Evolutionary conservation across 1,140 invertebrate genomes (phyloP).

Genomic region (Solenopsis invicta): DNA sequence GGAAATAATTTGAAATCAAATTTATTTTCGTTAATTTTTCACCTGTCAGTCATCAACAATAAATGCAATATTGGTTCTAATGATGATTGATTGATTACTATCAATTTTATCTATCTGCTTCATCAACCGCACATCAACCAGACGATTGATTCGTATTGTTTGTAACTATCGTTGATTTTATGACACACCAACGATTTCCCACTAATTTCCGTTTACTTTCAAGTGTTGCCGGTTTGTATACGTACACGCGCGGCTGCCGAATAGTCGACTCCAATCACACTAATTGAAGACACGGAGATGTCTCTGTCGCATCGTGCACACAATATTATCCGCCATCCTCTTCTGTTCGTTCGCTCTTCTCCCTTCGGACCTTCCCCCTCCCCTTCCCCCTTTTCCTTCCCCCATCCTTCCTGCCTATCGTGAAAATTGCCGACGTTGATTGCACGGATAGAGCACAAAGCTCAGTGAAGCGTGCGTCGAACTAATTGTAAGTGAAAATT

Average conservation of each 20-base stretch:
- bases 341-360: background rate
- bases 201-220: slow-evolving; percentile 47
- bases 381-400: no score
- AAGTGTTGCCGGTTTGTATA: background rate
- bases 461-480: slow-evolving; percentile 57
- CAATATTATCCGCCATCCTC: background rate
- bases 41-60: slow-evolving; percentile 30
- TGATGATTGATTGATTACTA: slow-evolving; percentile 41
- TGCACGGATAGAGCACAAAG: slow-evolving; percentile 56
- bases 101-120: slow-evolving; percentile 32
- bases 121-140: background rate
- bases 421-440: slow-evolving; percentile 56
- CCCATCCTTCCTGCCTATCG: background rate
- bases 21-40: slow-evolving; percentile 42
- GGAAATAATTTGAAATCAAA: slow-evolving; percentile 41
- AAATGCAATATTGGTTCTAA: slow-evolving; percentile 27
- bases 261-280: slow-evolving; percentile 36
- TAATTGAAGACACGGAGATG: slow-evolving; percentile 42
- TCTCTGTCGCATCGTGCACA: background rate
- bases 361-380: background rate
- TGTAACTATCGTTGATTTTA: background rate
- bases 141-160: slow-evolving; percentile 31
- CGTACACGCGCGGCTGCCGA: background rate
- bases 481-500: slow-evolving; percentile 64
- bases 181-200: slow-evolving; percentile 13